These are phyloP conservation scores for Drepanosiphum platanoidis DNA, from an alignment of 2,888 invertebrate genomes.

Conservation along the genomic window DNA sequence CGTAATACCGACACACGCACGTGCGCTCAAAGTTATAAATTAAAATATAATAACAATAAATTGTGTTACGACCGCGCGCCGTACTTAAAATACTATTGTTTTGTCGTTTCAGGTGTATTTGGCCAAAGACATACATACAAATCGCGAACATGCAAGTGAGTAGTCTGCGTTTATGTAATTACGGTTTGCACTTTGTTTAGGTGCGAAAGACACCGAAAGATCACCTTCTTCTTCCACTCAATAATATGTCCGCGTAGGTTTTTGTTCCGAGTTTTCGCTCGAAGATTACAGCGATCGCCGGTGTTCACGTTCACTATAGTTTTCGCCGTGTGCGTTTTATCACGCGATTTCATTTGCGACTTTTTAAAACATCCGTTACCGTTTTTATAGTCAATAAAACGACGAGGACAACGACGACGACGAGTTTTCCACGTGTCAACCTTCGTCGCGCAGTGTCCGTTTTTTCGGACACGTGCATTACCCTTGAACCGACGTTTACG, in stretches of 20 bases:
- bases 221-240: no score
- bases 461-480: conserved; percentile 45
- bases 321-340: not conserved
- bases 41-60: not conserved
- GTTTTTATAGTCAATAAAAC: not conserved
- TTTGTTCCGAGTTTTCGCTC: not conserved
- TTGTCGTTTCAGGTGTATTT: conserved; percentile 76
- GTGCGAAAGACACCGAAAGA: no score
- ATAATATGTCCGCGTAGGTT: no score
- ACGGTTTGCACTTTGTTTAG: not conserved
- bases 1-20: not conserved
- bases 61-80: not conserved
- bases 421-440: conserved; percentile 38
- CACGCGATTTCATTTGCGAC: not conserved
- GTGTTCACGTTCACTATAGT: no score
- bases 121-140: conserved; percentile 89
- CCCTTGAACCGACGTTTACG: conserved; percentile 37
- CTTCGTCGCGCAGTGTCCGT: not conserved
- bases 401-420: not conserved
- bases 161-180: conserved; percentile 70
- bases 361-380: not conserved
- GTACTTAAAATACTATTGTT: conserved; percentile 25
- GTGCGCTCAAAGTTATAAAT: not conserved
- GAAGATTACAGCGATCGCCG: not conserved
- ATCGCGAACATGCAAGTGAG: conserved; percentile 94